Evolutionary conservation across 2,797 vertebrate genomes (phyloP), one percentile per base, ranked within the genome.

Genomic region (Emys orbicularis): DNA sequence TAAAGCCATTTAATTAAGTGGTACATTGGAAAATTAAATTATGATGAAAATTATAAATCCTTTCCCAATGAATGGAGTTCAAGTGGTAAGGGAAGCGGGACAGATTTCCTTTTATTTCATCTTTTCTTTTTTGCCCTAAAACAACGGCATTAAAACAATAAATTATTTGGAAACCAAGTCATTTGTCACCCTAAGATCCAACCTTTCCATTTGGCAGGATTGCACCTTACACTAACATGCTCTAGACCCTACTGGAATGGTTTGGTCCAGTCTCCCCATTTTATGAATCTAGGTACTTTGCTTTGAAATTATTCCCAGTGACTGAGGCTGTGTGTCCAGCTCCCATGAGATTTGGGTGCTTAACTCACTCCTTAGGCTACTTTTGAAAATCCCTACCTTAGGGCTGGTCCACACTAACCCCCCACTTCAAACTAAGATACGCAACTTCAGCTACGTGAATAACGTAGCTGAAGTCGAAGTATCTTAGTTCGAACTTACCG

Each of bases 1-100:
- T 92, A 96, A 97, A 97, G 97, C 96, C 93, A 88, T 95, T 97
- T 97, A 97, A 97, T 96, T 95, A 98, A 97, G 96, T 89, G 86
- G 95, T 94, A 93, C 68, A 89, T 95, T 97, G 96, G 95, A 92
- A 96, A 97, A 96, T 96, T 94, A 96, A 97, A 94, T 97, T 93
- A 89, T 79, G 91, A 85, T 83, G 90, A 95, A 96, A 96, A 94
- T 84, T 52, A 87, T 97, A 95, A 96, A 95, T 95, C 94, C 80
- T 90, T 92, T 85, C 83, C 15, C 83, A 61, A 86, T 13, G 9
- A 93, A 90, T n/a, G 79, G 84, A 83, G 89, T 31, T 2, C 7
- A 34, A 57, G 88, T 29, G 3, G 3, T 90, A 85, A 41, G 49
- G 84, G 79, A 88, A 81, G 91, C 85, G 77, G 57, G 86, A 92